Percentiles rank a stretch among this genome's conserved stretches.
Evolutionary conservation across 2,113 vertebrate species (phyloP).

Genomic region (Electrona antarctica): DNA sequence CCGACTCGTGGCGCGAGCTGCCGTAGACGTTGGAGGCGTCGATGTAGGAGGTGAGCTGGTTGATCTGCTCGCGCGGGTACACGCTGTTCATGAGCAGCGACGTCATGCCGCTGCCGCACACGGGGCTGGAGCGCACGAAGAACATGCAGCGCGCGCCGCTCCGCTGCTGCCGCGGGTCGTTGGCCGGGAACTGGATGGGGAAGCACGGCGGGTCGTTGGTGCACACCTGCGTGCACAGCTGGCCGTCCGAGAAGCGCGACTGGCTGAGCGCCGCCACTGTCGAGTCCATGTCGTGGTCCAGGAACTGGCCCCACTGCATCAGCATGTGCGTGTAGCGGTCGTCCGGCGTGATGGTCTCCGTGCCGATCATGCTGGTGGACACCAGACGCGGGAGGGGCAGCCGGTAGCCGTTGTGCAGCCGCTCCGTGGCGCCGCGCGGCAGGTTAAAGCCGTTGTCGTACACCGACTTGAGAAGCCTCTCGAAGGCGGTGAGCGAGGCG

Average conservation of each 20-base stretch:
- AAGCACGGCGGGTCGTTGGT: conserved; percentile 95
- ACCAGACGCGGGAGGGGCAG: conserved; percentile 91
- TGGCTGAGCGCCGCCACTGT: conserved; percentile 94
- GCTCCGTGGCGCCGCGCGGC: conserved; percentile 84
- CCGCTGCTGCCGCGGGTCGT: conserved; percentile 84
- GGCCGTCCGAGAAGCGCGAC: conserved; percentile 94
- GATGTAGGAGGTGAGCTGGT: conserved; percentile 95
- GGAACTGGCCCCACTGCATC: conserved; percentile 99
- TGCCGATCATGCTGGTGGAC: conserved; percentile 92
- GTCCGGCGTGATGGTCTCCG: conserved; percentile 90
- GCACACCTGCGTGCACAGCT: conserved; percentile 89
- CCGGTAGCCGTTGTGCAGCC: conserved; percentile 81
- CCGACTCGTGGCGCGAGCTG: conserved; percentile 88
- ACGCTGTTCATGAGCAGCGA: conserved; percentile 98
- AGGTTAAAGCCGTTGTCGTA: conserved; percentile 98
- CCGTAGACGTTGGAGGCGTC: conserved; percentile 97
- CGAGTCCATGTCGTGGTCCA: conserved; percentile 95
- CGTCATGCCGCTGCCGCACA: conserved; percentile 97
- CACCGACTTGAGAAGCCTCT: conserved; percentile 92
- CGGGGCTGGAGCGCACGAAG: conserved; percentile 95
- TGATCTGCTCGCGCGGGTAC: conserved; percentile 95
- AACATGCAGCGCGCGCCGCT: conserved; percentile 94
- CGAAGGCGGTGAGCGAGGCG: conserved; percentile 94
- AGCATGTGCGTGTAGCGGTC: conserved; percentile 94
- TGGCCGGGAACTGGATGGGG: conserved; percentile 90